A percentile compares a stretch with the other conserved stretches of the same genome.
phyloP scores from a whole-genome alignment of 2,888 invertebrate genomes.

The Cerastoderma edule region DNA sequence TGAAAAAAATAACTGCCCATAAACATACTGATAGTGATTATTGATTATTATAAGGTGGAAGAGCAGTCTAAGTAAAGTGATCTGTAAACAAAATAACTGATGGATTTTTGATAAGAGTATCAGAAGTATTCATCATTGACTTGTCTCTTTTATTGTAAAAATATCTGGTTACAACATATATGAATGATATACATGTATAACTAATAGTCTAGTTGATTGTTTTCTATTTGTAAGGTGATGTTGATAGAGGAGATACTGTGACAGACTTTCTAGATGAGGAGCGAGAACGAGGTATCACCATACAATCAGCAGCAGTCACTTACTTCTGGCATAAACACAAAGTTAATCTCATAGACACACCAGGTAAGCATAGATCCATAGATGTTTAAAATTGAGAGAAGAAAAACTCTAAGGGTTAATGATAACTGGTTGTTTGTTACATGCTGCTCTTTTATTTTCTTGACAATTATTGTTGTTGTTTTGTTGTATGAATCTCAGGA shows the following conservation, averaged over 20 bases:
- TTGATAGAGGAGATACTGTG: conserved; percentile 83
- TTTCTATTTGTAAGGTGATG: conserved; percentile 75
- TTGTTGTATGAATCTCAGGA: no score
- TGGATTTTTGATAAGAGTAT: neutral
- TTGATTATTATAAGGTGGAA: no score
- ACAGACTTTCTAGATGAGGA: conserved; percentile 97
- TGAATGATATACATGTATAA: neutral
- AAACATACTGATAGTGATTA: no score
- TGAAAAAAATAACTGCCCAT: no score
- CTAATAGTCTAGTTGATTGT: neutral
- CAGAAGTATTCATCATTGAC: neutral
- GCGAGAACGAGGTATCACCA: conserved; percentile 93
- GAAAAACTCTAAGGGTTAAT: neutral
- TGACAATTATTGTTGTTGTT: no score
- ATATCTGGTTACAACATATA: neutral
- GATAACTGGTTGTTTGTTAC: neutral
- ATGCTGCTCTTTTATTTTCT: no score
- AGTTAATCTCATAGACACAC: conserved; percentile 98
- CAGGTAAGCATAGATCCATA: conserved; percentile 86
- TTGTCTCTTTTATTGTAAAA: neutral
- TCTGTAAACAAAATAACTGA: neutral
- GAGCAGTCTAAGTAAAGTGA: neutral
- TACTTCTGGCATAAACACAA: conserved; percentile 92
- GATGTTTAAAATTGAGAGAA: neutral
- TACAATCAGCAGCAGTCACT: conserved; percentile 96